These are phyloP conservation scores for Hermetia illucens DNA, from an alignment of 1,140 invertebrate species.

Conservation along the genomic window DNA sequence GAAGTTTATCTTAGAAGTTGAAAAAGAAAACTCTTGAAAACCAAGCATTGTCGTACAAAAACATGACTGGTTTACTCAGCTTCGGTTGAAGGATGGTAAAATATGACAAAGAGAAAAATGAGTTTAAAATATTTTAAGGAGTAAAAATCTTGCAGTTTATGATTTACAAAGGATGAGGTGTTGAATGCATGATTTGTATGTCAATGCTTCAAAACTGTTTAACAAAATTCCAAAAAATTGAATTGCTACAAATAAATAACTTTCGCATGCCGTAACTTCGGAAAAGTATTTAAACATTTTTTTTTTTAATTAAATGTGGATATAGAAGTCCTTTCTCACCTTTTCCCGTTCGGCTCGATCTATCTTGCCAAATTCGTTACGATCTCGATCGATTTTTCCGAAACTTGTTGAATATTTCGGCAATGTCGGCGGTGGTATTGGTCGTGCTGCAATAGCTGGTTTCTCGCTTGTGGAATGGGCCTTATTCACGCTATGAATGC, in stretches of 20 bases:
- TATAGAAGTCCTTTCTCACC: slow-evolving; percentile 1
- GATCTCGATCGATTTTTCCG: slow-evolving; percentile 7
- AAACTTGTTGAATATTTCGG: slow-evolving; percentile 40
- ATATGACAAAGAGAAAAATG: neutral
- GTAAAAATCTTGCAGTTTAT: too few relatives aligned
- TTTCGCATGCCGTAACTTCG: neutral
- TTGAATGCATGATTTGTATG: too few relatives aligned
- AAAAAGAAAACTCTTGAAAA: too few relatives aligned
- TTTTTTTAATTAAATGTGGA: neutral
- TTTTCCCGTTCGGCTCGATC: slow-evolving; percentile 9
- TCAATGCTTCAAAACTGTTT: too few relatives aligned
- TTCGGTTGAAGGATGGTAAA: neutral
- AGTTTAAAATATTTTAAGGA: too few relatives aligned
- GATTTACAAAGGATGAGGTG: too few relatives aligned
- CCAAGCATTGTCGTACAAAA: too few relatives aligned
- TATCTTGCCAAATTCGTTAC: slow-evolving; percentile 9
- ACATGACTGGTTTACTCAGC: too few relatives aligned
- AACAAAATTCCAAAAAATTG: too few relatives aligned
- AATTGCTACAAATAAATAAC: too few relatives aligned
- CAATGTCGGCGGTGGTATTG: slow-evolving; percentile 47
- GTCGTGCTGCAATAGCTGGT: slow-evolving; percentile 32
- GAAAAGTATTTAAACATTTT: neutral
- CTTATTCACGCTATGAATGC: slow-evolving; percentile 8
- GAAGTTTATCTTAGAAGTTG: too few relatives aligned
- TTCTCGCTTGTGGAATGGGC: slow-evolving; percentile 10